phyloP scores from a whole-genome alignment of 1,140 invertebrate genomes.

The Drosophila teissieri region DNA sequence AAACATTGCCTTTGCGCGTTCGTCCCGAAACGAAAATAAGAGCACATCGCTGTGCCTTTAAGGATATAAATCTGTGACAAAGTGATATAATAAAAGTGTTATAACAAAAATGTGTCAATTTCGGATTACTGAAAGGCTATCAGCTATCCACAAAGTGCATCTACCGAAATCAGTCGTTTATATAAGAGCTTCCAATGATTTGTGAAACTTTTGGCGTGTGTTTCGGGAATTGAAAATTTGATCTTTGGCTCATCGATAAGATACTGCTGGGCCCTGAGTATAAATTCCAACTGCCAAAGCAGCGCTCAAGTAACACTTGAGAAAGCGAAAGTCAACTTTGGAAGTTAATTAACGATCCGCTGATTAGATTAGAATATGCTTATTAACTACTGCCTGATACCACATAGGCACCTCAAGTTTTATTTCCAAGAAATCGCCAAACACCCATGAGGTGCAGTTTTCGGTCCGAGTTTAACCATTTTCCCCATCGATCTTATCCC shows the following conservation, averaged over 20 bases:
- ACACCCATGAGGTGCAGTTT: slow-evolving; percentile 16
- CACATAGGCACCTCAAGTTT: slow-evolving; percentile 17
- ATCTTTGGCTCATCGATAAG: slow-evolving; percentile 47
- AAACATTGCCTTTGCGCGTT: slow-evolving; percentile 61
- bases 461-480: background rate
- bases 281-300: slow-evolving; percentile 49
- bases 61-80: background rate
- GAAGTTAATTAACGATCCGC: slow-evolving; percentile 61
- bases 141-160: background rate
- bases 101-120: background rate
- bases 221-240: slow-evolving; percentile 29
- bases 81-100: background rate
- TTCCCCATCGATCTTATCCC: slow-evolving; percentile 40
- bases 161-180: slow-evolving; percentile 6
- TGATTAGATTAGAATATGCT: slow-evolving; percentile 70
- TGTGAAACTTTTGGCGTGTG: background rate
- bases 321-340: slow-evolving; percentile 41
- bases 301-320: slow-evolving; percentile 59
- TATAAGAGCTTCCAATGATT: slow-evolving; percentile 5
- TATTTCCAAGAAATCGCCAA: slow-evolving; percentile 22
- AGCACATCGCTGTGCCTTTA: background rate
- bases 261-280: slow-evolving; percentile 14
- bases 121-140: background rate
- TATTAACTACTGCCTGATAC: slow-evolving; percentile 44
- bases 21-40: background rate